A percentile compares a stretch with the other conserved stretches of the same genome.
These are phyloP conservation scores for Pinna nobilis DNA, from an alignment of 1,140 invertebrate species.

Conservation along the genomic window DNA sequence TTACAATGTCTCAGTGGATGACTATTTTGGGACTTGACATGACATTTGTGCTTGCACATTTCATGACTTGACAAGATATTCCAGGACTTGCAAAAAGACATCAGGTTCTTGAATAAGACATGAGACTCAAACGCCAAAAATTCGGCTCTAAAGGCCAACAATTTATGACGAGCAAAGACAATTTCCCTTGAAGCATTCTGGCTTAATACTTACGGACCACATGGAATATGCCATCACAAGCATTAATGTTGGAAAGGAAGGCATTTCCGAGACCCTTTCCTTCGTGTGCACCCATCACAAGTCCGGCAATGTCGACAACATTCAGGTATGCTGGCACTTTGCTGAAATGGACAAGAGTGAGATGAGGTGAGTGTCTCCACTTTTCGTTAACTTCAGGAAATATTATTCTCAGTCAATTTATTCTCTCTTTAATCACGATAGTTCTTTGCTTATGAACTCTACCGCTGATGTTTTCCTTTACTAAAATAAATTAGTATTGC, in stretches of 20 bases:
- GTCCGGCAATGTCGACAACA: slow-evolving; percentile 98
- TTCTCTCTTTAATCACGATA: no score
- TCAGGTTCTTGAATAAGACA: neutral
- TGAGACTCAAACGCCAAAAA: neutral
- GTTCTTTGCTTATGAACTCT: no score
- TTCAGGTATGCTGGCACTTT: slow-evolving; percentile 97
- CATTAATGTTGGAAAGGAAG: slow-evolving; percentile 98
- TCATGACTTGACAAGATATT: no score
- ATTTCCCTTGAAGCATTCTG: neutral
- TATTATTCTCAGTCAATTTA: no score
- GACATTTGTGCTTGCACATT: no score
- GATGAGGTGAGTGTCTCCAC: no score
- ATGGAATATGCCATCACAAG: slow-evolving; percentile 99
- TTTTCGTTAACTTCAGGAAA: no score
- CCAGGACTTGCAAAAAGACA: no score
- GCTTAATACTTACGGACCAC: slow-evolving; percentile 88
- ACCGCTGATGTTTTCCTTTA: no score
- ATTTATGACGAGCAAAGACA: neutral
- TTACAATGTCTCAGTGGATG: no score
- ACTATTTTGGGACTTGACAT: no score
- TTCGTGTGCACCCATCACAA: slow-evolving; percentile 98
- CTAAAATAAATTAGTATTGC: no score
- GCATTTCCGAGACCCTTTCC: slow-evolving; percentile 99
- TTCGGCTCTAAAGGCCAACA: neutral
- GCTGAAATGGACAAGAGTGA: slow-evolving; percentile 78